Conservation (phyloP, 2,888 invertebrate genomes). For the Callyntrura guangdongensis region DNA sequence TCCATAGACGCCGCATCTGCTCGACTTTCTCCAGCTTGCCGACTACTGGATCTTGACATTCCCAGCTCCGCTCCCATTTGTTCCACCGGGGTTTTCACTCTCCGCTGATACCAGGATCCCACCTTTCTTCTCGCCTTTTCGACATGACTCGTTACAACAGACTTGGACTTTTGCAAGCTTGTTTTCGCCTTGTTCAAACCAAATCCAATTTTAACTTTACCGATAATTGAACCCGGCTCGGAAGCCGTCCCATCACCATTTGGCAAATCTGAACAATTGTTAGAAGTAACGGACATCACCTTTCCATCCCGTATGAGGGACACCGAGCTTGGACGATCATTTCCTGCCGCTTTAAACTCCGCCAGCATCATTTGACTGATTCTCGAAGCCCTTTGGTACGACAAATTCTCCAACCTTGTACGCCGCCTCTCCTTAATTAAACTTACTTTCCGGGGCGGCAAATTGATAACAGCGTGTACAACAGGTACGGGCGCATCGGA, state of each 20-base stretch:
- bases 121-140: slow-evolving; percentile 80
- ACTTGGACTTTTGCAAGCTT: slow-evolving; percentile 69
- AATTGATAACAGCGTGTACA: slow-evolving; percentile 82
- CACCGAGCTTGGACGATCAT: slow-evolving; percentile 74
- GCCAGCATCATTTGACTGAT: slow-evolving; percentile 83
- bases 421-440: slow-evolving; percentile 79
- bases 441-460: slow-evolving; percentile 80
- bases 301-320: slow-evolving; percentile 63
- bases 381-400: slow-evolving; percentile 82
- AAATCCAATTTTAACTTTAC: slow-evolving; percentile 78
- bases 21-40: slow-evolving; percentile 66
- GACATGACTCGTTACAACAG: slow-evolving; percentile 72
- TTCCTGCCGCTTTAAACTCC: slow-evolving; percentile 81
- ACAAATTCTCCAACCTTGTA: slow-evolving; percentile 73
- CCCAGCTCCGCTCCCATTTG: slow-evolving; percentile 64
- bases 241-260: slow-evolving; percentile 70
- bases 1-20: slow-evolving; percentile 36
- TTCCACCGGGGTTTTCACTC: slow-evolving; percentile 81
- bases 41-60: slow-evolving; percentile 55
- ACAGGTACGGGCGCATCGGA: slow-evolving; percentile 71
- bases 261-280: slow-evolving; percentile 73
- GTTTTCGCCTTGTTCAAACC: slow-evolving; percentile 78
- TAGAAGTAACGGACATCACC: slow-evolving; percentile 78
- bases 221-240: slow-evolving; percentile 71
- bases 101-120: slow-evolving; percentile 81